A percentile compares a stretch with the other conserved stretches of the same genome.
These are phyloP conservation scores for Anarhynchus alexandrinus DNA, from an alignment of 2,113 vertebrate genomes.

Conservation along the genomic window DNA sequence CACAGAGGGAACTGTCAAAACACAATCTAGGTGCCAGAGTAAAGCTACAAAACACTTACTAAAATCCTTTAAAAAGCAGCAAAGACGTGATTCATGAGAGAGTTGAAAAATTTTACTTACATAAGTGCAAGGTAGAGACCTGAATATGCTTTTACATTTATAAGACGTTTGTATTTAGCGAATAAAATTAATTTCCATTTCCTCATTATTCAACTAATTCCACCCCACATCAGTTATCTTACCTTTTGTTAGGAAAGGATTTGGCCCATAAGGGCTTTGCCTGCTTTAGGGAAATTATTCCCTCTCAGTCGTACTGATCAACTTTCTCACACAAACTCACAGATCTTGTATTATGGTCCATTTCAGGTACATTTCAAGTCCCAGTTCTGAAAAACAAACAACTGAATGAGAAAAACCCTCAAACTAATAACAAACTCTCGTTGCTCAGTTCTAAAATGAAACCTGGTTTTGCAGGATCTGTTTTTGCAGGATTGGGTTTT, in stretches of 20 bases:
- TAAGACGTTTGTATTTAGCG: neutral
- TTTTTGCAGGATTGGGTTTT: neutral
- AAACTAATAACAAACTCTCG: neutral
- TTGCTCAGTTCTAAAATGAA: neutral
- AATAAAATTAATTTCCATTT: neutral
- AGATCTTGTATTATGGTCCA: neutral
- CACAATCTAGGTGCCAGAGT: slow-evolving; percentile 22
- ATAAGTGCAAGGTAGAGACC: neutral
- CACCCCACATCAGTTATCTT: neutral
- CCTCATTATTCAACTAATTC: neutral
- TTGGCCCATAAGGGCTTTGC: neutral
- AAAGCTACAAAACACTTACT: neutral
- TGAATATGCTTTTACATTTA: neutral
- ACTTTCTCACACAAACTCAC: neutral
- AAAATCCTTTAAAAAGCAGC: neutral
- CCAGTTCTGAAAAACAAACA: neutral
- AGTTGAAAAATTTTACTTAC: neutral
- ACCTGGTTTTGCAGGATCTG: neutral
- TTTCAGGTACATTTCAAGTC: neutral
- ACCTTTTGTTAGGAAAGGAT: neutral
- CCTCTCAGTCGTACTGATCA: neutral
- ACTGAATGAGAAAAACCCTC: neutral
- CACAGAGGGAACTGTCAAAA: slow-evolving; percentile 33
- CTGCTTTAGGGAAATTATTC: neutral
- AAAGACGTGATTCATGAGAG: neutral